These are phyloP conservation scores for Globia sparganii DNA, from an alignment of 2,888 invertebrate species.

Conservation along the genomic window DNA sequence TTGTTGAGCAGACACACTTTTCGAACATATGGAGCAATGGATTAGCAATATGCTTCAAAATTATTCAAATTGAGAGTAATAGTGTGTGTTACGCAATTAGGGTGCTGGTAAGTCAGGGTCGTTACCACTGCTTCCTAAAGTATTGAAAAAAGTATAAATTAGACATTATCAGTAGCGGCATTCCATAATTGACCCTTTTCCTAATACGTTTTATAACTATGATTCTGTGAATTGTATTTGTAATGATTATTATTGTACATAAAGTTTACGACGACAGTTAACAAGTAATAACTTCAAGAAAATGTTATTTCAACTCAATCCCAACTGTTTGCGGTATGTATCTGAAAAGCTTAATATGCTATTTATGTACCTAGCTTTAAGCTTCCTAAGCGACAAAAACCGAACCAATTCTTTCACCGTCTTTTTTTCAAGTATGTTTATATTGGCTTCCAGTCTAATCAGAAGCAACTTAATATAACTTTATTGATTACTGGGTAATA, in stretches of 20 bases:
- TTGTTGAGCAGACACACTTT: too few species aligned
- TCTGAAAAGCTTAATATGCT: not conserved
- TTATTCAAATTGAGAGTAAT: too few species aligned
- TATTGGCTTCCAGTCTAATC: not conserved
- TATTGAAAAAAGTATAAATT: not conserved
- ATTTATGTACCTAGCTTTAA: not conserved
- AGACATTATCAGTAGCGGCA: too few species aligned
- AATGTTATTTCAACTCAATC: conserved; percentile 4
- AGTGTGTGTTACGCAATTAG: too few species aligned
- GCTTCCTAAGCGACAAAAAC: not conserved
- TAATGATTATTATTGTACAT: not conserved
- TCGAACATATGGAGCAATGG: too few species aligned
- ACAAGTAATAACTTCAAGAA: conserved; percentile 10
- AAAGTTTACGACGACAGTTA: conserved; percentile 14
- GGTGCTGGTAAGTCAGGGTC: not conserved
- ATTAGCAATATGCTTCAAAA: too few species aligned
- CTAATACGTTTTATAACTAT: not conserved
- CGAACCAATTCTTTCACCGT: too few species aligned
- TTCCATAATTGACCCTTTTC: not conserved
- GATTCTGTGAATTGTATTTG: not conserved
- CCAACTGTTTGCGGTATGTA: not conserved
- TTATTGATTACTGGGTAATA: not conserved
- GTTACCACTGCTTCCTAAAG: not conserved
- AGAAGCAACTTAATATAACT: not conserved
- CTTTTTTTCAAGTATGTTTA: not conserved